Base-by-base conservation (phyloP, 2,888 invertebrate genomes). In the Yponomeuta malinellus region DNA sequence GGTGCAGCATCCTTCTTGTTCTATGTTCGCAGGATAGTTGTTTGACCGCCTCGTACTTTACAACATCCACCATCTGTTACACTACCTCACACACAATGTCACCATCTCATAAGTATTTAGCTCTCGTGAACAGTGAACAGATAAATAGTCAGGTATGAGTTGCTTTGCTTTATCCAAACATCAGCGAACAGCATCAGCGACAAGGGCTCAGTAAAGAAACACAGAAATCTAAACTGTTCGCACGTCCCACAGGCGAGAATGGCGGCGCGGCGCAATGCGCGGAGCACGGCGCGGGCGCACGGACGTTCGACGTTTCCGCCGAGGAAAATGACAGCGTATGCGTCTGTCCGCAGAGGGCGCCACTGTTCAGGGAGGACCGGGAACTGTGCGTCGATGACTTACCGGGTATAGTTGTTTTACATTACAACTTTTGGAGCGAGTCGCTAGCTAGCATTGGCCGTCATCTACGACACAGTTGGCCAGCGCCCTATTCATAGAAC, bases 371-470 rank as follows among this genome's bases (percentile, higher is more conserved):
- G 73, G 97, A 97, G 85, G 97, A 97, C 86, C 90, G 96, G 75
- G 95, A 95, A 77, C 95, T 97, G 76, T 97, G 97, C 86, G 96
- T 97, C 75, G 96, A 96, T 83, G 96, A 97, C 82, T 94, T 97
- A 76, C 95, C 96, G 86, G 97, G 97, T 97, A 83, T 33, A 33
- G 5, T 33, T 67, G 48, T 52, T 23, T 48, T 68, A 67, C 37
- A 12, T 10, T 23, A 23, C 23, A 23, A 0, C 23, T 23, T 23
- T 23, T 23, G 23, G 23, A 23, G 23, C 23, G 23, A 23, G 23
- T 23, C 23, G 23, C 23, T 23, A 23, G 23, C 23, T 23, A 23
- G 23, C 23, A 23, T 23, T 23, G 23, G 23, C 23, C 23, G 23
- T 23, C 23, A 23, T 23, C 23, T 23, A 23, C 0, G 23, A 23